Evolutionary conservation across 2,888 invertebrate species (phyloP).

Genomic region (Scelioninae gen. 2): DNA sequence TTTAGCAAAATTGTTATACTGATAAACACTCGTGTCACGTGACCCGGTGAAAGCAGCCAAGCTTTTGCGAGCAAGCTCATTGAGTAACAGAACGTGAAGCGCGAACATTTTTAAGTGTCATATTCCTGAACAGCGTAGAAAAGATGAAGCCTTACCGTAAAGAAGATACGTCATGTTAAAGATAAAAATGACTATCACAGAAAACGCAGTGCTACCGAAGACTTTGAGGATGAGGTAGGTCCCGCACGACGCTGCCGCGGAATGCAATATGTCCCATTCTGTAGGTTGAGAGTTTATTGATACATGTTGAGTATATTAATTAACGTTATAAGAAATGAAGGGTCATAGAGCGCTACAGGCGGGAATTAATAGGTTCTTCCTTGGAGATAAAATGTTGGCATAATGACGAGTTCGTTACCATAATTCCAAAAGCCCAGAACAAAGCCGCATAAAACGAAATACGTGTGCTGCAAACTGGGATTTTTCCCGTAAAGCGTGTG

Average conservation of each 20-base stretch:
- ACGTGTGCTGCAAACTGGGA: slow-evolving; percentile 82
- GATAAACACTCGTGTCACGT: too few relatives aligned
- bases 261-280: slow-evolving; percentile 84
- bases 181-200: slow-evolving; percentile 84
- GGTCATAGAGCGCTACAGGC: slow-evolving; percentile 45
- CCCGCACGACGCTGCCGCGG: slow-evolving; percentile 82
- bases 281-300: slow-evolving; percentile 62
- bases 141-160: slow-evolving; percentile 75
- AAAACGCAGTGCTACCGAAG: slow-evolving; percentile 80
- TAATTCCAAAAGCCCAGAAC: slow-evolving; percentile 90
- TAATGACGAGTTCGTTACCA: slow-evolving; percentile 77
- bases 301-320: slow-evolving; percentile 25
- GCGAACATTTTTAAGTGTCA: too few relatives aligned
- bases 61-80: too few relatives aligned
- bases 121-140: background rate
- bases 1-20: too few relatives aligned
- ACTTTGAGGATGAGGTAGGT: slow-evolving; percentile 83
- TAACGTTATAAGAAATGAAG: slow-evolving; percentile 38
- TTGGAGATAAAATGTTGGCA: slow-evolving; percentile 37
- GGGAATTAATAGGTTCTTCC: slow-evolving; percentile 44
- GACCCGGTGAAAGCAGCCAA: too few relatives aligned
- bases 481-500: slow-evolving; percentile 78
- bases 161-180: slow-evolving; percentile 90
- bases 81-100: too few relatives aligned
- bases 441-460: slow-evolving; percentile 84